phyloP scores from a whole-genome alignment of 2,797 vertebrate genomes.

The Brotogeris chrysoptera region DNA sequence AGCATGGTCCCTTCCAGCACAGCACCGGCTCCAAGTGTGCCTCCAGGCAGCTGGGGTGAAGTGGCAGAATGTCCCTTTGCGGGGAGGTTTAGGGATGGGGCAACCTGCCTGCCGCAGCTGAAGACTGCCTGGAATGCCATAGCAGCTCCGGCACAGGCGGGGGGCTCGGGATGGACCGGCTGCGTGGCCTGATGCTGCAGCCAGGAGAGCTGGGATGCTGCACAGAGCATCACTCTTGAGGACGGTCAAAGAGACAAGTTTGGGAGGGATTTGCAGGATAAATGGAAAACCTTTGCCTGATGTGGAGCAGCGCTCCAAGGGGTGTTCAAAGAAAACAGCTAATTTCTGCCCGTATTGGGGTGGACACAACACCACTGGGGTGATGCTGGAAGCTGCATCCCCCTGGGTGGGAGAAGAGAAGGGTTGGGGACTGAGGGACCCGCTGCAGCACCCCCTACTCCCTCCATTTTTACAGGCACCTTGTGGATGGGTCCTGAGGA shows the following conservation, averaged over 20 bases:
- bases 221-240: not conserved
- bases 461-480: rapidly evolving
- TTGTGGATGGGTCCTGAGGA: not conserved
- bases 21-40: not conserved
- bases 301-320: not conserved
- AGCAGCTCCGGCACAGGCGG: rapidly evolving
- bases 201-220: not conserved
- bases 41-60: not conserved
- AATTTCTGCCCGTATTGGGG: not conserved
- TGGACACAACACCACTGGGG: too few relatives aligned
- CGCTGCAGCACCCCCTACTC: not conserved
- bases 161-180: not conserved
- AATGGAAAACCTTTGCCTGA: not conserved
- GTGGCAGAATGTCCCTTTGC: not conserved
- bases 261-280: not conserved
- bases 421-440: not conserved
- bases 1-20: not conserved
- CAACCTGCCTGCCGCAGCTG: not conserved
- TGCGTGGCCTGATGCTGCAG: rapidly evolving
- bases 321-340: not conserved
- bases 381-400: not conserved
- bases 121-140: not conserved
- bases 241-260: not conserved
- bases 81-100: too few relatives aligned
- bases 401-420: not conserved